A percentile compares a stretch with the other conserved stretches of the same genome.
Evolutionary conservation across 2,113 vertebrate species (phyloP).

Genomic region (Melanerpes aurifrons): DNA sequence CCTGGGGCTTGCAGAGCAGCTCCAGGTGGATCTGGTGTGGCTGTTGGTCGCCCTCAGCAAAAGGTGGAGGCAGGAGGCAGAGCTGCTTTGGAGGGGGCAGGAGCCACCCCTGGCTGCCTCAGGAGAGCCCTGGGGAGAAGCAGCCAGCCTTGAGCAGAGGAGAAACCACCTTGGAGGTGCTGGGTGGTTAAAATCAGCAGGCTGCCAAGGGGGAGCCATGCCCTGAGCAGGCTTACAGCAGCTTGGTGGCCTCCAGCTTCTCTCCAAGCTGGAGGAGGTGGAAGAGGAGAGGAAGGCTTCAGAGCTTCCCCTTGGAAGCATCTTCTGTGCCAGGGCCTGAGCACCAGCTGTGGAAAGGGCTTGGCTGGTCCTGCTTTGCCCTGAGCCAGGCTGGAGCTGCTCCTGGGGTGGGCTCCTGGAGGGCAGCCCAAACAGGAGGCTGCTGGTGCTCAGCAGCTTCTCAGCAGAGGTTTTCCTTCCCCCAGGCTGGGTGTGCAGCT

Average conservation of each 20-base stretch:
- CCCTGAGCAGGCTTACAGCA: neutral
- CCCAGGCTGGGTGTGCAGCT: rapidly evolving
- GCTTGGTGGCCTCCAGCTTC: too few species aligned
- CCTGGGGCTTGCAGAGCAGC: neutral
- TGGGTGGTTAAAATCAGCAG: neutral
- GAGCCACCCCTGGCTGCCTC: neutral
- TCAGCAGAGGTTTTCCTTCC: neutral
- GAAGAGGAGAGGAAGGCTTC: neutral
- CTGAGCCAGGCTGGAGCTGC: neutral
- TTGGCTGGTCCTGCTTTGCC: neutral
- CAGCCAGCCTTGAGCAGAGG: rapidly evolving
- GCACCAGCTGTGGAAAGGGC: neutral
- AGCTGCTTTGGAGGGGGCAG: neutral
- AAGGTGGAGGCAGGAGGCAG: neutral
- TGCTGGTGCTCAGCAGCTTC: rapidly evolving
- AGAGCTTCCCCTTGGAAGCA: neutral
- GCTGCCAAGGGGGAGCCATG: rapidly evolving
- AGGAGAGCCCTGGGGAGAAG: neutral
- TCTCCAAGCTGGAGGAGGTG: neutral
- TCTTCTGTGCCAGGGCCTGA: neutral
- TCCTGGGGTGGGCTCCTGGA: rapidly evolving
- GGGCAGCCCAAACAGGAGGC: neutral
- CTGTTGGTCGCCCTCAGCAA: neutral
- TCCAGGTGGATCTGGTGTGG: neutral
- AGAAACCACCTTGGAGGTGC: neutral